Base-by-base conservation (phyloP, 2,888 invertebrate genomes). In the Cylindroiulus punctatus region DNA sequence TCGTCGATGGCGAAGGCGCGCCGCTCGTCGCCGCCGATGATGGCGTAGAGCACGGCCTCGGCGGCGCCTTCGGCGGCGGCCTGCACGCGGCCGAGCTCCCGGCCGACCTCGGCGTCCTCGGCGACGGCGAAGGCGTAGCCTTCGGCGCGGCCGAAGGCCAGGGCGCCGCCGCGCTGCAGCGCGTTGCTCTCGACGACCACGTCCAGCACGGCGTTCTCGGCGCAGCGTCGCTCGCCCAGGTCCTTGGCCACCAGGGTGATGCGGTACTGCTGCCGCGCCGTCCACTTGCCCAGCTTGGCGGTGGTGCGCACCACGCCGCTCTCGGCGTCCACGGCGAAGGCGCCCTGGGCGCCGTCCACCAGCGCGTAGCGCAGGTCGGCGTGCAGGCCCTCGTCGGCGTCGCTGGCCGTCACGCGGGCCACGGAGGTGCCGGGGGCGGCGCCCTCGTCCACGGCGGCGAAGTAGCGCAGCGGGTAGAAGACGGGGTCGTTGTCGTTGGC, bases 401-500 rank as follows among this genome's bases (percentile, higher is more conserved):
- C 87, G 22, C 44, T 47, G 30, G 85, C 84, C 81, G 47, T 85
- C 30, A 98, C 94, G 91, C 94, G 94, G 26, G 96, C 91, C 88
- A 97, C 91, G 82, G 93, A 92, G 40, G 93, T 93, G 26, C 95
- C 94, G 30, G 93, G 91, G 87, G 93, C 91, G 52, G 93, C 91
- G 90, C 95, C 94, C 89, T 95, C 95, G 52, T 93, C 92, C 81
- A 97, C 92, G 81, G 94, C 93, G 89, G 95, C 93, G 90, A 97
- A 95, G 91, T 98, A 98, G 89, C 94, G 93, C 90, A 93, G 93
- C 0, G 98, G 98, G 92, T 98, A 98, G 92, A 98, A 98, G 89
- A 94, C 93, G 0, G 98, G 98, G 89, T 94, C 93, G 91, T 98
- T 98, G 91, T 98, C 98, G 91, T 98, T 98, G 19, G 96, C 94